Base-by-base conservation (phyloP, 1,140 invertebrate species). In the Chrysopa pallens region DNA sequence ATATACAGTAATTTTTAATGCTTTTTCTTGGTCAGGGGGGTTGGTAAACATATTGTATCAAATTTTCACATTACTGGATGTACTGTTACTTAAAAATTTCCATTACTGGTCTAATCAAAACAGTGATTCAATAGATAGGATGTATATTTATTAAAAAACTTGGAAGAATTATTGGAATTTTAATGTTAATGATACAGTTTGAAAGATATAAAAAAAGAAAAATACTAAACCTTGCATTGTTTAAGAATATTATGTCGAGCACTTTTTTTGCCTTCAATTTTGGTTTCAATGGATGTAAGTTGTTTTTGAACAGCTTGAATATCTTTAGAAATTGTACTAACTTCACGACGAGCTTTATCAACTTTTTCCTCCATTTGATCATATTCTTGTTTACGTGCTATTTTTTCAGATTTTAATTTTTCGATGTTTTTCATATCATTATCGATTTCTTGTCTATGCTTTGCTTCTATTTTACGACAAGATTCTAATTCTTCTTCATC, bases 401-500 rank as follows among this genome's bases (percentile, higher is more conserved):
- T 70, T 48, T 84, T 74, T n/a, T 79, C 69, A 7, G 75, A 75
- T 61, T 87, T 89, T 3, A 84, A 62, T 46, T 76, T 68, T 48
- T 96, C 90, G 53, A 89, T 76, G 52, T 83, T 76, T 29, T 81
- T 70, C 63, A 93, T 80, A 52, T 93, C 86, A 48, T 84, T 76
- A 55, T 95, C 90, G 45, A 95, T 90, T 58, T 93, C 87, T 42
- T 78, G 70, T 46, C 88, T 78, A 62, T 94, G 88, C 59, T 86
- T 87, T 44, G 76, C 68, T 62, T 96, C 91, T 6, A 89, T 80
- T 56, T 86, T 80, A 48, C 84, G 81, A 2, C 87, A 78, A 11
- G 80, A 76, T 56, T 94, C 87, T 38, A 96, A 67, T 53, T 91
- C 87, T 61, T 90, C 84, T 59, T 97, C 88, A 53, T 93, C 89